Base-by-base conservation (phyloP, 2,113 vertebrate genomes). In the Rissa tridactyla region DNA sequence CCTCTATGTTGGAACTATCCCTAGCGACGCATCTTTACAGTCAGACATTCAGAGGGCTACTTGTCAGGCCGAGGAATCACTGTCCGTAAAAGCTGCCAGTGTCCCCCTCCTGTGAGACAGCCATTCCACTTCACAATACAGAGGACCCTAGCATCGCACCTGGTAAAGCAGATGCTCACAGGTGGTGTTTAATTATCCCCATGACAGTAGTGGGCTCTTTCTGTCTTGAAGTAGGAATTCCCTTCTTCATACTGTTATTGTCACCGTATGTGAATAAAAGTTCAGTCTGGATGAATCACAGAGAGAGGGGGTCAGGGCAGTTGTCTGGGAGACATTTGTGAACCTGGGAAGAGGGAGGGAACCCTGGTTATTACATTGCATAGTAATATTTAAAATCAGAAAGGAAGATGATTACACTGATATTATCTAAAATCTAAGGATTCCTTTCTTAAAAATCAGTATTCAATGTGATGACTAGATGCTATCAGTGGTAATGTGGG, bases 231-330 rank as follows among this genome's bases (percentile, higher is more conserved):
- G 40, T 17, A 79, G 21, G 25, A 79, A 81, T 70, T 87, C 6
- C 11, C 10, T 58, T 49, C 47, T 82, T 19, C 58, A 57, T 65
- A 51, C 2, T 5, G 4, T 55, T 65, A 20, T 15, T 6, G 32
- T 88, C 20, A 58, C n/a, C 10, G 26, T 10, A 69, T 6, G 4
- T 61, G 38, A 76, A 72, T 13, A 76, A 76, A 65, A 68, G 69
- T 22, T 17, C 40, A 52, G 26, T 9, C 25, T 55, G 40, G 36
- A 64, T 27, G 85, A 86, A 62, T 32, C 49, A 77, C 0, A 2
- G 40, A n/a, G 29, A 57, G 5, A 23, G 10, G 4, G 5, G 8
- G 2, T 9, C 3, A 4, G 4, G 46, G 38, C 1, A 2, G 12
- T 21, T 47, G 10, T 86, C 26, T 36, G 72, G 40, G 26, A 81